Percentiles rank a stretch among this genome's conserved stretches.
These are phyloP conservation scores for Mus minutoides DNA, from an alignment of 2,797 vertebrate species.

Conservation along the genomic window DNA sequence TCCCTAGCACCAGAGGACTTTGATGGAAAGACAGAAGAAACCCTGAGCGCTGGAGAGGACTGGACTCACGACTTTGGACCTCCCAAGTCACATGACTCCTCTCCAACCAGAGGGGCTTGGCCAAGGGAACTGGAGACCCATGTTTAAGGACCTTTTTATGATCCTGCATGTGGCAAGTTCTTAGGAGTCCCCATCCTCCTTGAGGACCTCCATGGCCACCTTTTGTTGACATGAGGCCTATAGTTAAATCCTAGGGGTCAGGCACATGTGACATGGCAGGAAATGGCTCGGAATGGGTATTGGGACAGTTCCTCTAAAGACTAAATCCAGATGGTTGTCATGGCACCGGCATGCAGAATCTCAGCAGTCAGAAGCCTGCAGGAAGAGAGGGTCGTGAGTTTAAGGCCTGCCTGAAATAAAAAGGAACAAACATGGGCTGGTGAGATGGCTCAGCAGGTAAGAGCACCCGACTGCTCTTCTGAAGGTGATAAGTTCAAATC, in stretches of 20 bases:
- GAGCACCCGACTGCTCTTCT: too few relatives aligned
- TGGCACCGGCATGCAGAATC: too few relatives aligned
- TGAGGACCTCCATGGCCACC: neutral
- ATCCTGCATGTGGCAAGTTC: neutral
- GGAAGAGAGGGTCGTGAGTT: neutral
- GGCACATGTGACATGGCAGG: neutral
- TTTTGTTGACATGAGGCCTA: neutral
- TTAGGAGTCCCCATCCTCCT: neutral
- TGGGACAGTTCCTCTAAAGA: neutral
- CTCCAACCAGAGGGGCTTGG: neutral
- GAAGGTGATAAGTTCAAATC: too few relatives aligned
- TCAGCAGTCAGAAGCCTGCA: neutral
- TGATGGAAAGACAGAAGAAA: neutral
- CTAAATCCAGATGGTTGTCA: neutral
- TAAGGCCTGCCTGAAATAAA: neutral
- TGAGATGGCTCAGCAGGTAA: too few relatives aligned
- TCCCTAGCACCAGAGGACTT: neutral
- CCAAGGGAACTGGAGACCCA: neutral
- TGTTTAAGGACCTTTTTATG: neutral
- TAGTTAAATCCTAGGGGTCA: neutral
- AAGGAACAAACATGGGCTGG: neutral
- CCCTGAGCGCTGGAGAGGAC: neutral
- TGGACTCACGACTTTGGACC: rapidly evolving
- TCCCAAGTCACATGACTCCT: too few relatives aligned
- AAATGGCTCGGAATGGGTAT: neutral